Conservation (phyloP, 1,140 invertebrate genomes). For the Pygmarrhopalites habei region DNA sequence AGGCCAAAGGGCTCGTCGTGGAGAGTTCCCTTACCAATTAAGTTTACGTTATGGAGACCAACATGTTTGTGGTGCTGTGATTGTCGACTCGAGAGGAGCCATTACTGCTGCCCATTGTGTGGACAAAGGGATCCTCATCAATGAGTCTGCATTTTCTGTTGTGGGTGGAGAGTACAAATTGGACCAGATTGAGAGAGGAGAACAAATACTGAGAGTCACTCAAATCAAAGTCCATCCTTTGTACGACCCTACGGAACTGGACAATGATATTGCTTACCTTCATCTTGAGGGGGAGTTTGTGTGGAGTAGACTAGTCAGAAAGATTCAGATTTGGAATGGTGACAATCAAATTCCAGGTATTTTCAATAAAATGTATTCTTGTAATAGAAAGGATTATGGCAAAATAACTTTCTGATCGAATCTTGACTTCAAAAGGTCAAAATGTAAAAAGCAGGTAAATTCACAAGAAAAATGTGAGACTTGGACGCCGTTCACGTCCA, state of each 20-base stretch:
- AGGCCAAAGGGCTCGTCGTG: neutral
- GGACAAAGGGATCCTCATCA: neutral
- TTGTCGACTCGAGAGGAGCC: neutral
- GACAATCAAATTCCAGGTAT: too few species aligned
- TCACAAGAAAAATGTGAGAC: too few species aligned
- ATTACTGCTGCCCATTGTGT: constrained; percentile 22
- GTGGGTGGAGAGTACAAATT: neutral
- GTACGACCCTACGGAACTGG: neutral
- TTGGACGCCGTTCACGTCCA: too few species aligned
- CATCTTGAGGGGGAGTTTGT: too few species aligned
- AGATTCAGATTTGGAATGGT: too few species aligned
- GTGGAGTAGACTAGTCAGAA: too few species aligned
- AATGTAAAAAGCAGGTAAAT: too few species aligned
- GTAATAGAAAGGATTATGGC: too few species aligned
- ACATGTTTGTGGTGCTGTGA: constrained; percentile 6
- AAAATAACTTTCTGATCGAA: too few species aligned
- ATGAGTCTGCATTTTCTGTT: constrained; percentile 1
- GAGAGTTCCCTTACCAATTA: constrained; percentile 18
- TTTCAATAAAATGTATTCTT: too few species aligned
- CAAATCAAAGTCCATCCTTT: neutral
- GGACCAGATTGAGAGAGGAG: neutral
- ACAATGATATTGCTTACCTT: constrained; percentile 8
- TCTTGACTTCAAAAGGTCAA: too few species aligned
- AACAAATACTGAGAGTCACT: constrained; percentile 2
- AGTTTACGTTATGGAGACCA: constrained; percentile 8